Conservation (phyloP, 2,888 invertebrate species). For the Zaprionus lineosus region DNA sequence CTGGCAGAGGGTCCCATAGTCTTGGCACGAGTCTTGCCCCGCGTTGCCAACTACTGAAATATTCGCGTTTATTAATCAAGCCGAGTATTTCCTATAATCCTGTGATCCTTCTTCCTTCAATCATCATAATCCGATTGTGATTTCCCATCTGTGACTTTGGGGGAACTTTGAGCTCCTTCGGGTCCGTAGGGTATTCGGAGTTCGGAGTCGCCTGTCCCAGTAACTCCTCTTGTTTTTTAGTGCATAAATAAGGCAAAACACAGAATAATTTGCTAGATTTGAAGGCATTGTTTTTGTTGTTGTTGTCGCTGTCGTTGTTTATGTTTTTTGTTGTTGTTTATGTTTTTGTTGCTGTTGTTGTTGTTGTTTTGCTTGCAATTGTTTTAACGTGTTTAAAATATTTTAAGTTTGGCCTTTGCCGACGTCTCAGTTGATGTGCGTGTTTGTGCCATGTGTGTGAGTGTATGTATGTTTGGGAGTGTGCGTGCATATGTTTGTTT, state of each 20-base stretch:
- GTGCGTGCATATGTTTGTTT: constrained; percentile 30
- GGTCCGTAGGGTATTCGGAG: constrained; percentile 8
- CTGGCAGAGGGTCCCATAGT: background rate
- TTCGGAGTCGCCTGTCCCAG: background rate
- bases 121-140: too few relatives aligned
- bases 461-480: constrained; percentile 15
- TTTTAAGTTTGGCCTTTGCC: constrained; percentile 39
- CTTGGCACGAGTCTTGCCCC: background rate
- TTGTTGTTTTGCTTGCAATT: constrained; percentile 56
- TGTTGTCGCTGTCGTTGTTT: too few relatives aligned
- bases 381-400: constrained; percentile 71
- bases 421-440: constrained; percentile 3
- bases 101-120: too few relatives aligned
- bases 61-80: too few relatives aligned
- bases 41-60: too few relatives aligned
- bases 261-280: constrained; percentile 56
- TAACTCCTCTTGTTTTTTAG: constrained; percentile 7
- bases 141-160: too few relatives aligned
- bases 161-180: too few relatives aligned
- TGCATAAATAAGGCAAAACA: constrained; percentile 47
- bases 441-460: constrained; percentile 29
- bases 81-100: too few relatives aligned
- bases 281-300: constrained; percentile 32
- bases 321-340: too few relatives aligned
- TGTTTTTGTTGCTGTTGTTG: background rate